Percentiles rank a stretch among this genome's conserved stretches.
phyloP scores from a whole-genome alignment of 2,888 invertebrate species.

The Penaeus monodon region DNA sequence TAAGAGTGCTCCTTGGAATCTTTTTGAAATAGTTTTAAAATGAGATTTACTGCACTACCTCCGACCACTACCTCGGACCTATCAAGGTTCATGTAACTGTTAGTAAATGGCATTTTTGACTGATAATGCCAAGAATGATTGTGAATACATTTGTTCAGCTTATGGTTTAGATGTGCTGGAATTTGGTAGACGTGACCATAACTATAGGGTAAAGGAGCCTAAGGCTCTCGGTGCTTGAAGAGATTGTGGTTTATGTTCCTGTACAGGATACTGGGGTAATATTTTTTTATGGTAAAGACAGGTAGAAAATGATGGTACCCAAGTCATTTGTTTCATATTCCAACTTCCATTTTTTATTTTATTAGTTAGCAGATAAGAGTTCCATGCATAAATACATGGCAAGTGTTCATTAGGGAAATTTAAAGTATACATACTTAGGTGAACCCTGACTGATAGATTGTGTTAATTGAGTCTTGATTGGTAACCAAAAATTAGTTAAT shows the following conservation, averaged over 20 bases:
- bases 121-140: constrained; percentile 32
- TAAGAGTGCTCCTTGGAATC: not conserved
- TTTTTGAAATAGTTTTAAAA: not conserved
- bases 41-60: constrained; percentile 31
- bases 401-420: too few relatives aligned
- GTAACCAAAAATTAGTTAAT: too few relatives aligned
- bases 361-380: too few relatives aligned
- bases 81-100: constrained; percentile 35
- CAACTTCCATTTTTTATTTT: too few relatives aligned
- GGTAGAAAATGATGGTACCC: too few relatives aligned
- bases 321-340: too few relatives aligned
- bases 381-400: too few relatives aligned
- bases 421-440: too few relatives aligned
- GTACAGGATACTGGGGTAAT: too few relatives aligned
- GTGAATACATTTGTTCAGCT: constrained; percentile 20
- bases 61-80: constrained; percentile 43
- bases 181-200: constrained; percentile 15
- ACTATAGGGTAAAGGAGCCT: constrained; percentile 23
- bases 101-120: constrained; percentile 29
- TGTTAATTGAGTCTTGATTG: too few relatives aligned
- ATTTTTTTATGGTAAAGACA: too few relatives aligned
- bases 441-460: too few relatives aligned
- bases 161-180: not conserved
- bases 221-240: constrained; percentile 33
- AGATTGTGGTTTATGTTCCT: constrained; percentile 22